A percentile compares a stretch with the other conserved stretches of the same genome.
phyloP scores from a whole-genome alignment of 2,797 vertebrate species.

The Scolopax rusticola region DNA sequence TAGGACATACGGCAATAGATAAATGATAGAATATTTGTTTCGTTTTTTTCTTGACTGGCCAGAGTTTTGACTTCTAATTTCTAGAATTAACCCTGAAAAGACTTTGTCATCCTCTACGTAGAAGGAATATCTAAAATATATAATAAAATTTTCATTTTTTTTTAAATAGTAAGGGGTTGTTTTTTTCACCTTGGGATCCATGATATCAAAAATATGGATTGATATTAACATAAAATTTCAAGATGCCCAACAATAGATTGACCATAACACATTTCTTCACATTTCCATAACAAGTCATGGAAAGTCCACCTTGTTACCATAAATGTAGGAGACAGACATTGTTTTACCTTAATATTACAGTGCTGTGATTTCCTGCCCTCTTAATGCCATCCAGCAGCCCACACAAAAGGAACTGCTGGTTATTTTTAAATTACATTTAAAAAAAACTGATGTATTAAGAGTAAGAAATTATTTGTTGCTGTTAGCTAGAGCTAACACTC shows the following conservation, averaged over 20 bases:
- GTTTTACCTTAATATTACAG: not conserved
- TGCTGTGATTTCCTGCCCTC: not conserved
- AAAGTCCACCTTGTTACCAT: not conserved
- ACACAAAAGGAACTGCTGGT: not conserved
- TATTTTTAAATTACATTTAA: not conserved
- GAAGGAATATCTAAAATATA: not conserved
- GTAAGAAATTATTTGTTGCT: not conserved
- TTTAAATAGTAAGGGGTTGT: fast-evolving
- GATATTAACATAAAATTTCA: not conserved
- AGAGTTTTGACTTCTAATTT: not conserved
- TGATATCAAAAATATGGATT: not conserved
- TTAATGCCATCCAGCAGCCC: not conserved
- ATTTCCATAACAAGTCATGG: no score
- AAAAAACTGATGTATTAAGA: not conserved
- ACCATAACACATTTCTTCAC: not conserved
- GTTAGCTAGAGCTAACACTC: not conserved
- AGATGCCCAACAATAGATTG: not conserved
- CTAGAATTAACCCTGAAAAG: not conserved
- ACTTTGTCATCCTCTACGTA: not conserved
- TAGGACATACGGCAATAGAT: not conserved
- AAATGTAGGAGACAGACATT: not conserved
- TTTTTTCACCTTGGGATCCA: not conserved
- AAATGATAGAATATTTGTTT: not conserved
- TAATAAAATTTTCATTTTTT: not conserved
- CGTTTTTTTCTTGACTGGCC: not conserved